Conservation (phyloP, 2,113 vertebrate genomes). For the Phalacrocorax pelagicus region DNA sequence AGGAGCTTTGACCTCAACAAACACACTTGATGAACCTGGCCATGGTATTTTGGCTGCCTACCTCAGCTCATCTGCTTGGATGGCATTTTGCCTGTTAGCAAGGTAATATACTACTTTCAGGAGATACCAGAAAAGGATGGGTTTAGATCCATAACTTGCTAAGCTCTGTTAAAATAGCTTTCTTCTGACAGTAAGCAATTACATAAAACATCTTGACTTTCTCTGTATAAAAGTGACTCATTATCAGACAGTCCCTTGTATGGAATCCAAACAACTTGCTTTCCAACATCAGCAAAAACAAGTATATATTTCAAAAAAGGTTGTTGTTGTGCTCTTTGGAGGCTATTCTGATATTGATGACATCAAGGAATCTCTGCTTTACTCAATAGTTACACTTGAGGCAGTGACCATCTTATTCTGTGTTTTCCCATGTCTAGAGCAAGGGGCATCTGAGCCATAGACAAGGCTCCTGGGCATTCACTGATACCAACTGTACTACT, state of each 20-base stretch:
- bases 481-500: neutral
- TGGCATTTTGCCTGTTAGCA: neutral
- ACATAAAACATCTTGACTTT: neutral
- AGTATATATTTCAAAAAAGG: neutral
- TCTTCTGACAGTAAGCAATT: neutral
- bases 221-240: neutral
- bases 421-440: neutral
- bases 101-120: neutral
- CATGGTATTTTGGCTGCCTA: neutral
- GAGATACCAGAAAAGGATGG: neutral
- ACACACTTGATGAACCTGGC: neutral
- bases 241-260: neutral
- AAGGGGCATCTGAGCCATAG: neutral
- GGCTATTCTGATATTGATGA: neutral
- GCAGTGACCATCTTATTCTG: neutral
- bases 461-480: neutral
- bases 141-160: neutral
- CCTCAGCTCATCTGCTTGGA: neutral
- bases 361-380: neutral
- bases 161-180: neutral
- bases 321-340: neutral
- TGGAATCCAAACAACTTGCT: neutral
- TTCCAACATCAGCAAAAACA: neutral
- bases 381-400: fast-evolving
- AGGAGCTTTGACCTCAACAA: neutral